Evolutionary conservation across 2,113 vertebrate species (phyloP).

Genomic region (zebrafish (Danio rerio)): DNA sequence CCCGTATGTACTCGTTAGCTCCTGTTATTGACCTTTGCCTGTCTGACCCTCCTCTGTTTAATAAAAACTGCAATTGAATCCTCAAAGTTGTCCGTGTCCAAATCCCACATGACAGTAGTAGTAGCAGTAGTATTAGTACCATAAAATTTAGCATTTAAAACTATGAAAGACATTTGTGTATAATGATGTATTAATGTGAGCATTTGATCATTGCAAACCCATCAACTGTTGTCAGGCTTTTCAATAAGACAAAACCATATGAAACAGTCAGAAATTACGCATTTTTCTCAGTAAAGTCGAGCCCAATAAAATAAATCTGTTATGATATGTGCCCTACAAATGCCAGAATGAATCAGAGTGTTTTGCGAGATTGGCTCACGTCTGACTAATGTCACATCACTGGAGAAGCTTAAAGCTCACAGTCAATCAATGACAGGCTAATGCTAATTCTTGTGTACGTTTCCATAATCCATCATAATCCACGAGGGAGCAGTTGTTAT

Average conservation of each 20-base stretch:
- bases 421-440: conserved; percentile 25
- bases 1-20: too few species aligned
- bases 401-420: conserved; percentile 32
- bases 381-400: conserved; percentile 5
- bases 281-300: background rate
- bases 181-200: background rate
- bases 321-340: conserved; percentile 23
- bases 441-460: conserved; percentile 34
- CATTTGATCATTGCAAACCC: conserved; percentile 44
- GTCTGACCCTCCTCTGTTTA: too few species aligned
- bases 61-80: too few species aligned
- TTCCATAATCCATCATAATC: conserved; percentile 35
- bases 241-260: conserved; percentile 33
- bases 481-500: conserved; percentile 1
- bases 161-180: too few species aligned
- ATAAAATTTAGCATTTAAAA: too few species aligned
- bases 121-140: too few species aligned
- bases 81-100: too few species aligned
- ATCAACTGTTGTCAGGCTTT: conserved; percentile 40
- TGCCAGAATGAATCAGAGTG: background rate
- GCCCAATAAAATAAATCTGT: conserved; percentile 8
- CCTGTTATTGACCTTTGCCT: too few species aligned
- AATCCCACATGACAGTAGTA: too few species aligned
- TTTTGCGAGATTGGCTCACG: background rate
- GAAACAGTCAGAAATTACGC: conserved; percentile 19